These are phyloP conservation scores for Eulemur coronatus DNA, from an alignment of 2,797 vertebrate genomes.

Conservation along the genomic window DNA sequence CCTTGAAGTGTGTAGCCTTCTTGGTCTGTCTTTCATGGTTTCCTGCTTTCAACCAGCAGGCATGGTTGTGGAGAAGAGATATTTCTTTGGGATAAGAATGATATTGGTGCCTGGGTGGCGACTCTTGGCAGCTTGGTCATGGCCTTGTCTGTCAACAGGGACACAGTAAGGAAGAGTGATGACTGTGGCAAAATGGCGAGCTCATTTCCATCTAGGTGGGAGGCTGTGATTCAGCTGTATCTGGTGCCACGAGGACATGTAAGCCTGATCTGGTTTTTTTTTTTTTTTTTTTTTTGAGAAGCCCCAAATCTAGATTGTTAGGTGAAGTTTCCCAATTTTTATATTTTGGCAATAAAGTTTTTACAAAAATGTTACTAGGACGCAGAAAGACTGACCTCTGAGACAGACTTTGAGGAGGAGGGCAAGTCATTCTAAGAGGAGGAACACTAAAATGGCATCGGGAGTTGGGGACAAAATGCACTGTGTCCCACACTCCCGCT, in stretches of 20 bases:
- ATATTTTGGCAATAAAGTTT: background rate
- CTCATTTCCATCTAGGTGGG: background rate
- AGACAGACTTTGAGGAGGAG: background rate
- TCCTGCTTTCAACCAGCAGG: background rate
- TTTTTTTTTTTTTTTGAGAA: background rate
- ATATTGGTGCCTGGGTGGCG: background rate
- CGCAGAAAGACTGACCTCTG: background rate
- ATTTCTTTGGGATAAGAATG: background rate
- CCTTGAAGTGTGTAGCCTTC: background rate
- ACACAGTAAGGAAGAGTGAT: background rate
- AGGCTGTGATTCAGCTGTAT: background rate
- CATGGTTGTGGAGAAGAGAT: background rate
- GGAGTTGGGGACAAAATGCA: background rate
- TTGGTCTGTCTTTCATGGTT: background rate
- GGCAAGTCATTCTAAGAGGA: background rate
- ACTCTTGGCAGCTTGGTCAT: background rate
- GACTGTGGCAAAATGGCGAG: background rate
- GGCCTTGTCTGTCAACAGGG: background rate
- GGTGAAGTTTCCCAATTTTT: background rate
- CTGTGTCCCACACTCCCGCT: background rate
- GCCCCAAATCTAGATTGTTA: background rate
- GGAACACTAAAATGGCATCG: fast-evolving
- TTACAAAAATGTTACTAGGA: background rate
- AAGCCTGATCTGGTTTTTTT: background rate
- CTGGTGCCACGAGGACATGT: background rate